phyloP scores from a whole-genome alignment of 1,140 invertebrate genomes.

The Belonocnema kinseyi region DNA sequence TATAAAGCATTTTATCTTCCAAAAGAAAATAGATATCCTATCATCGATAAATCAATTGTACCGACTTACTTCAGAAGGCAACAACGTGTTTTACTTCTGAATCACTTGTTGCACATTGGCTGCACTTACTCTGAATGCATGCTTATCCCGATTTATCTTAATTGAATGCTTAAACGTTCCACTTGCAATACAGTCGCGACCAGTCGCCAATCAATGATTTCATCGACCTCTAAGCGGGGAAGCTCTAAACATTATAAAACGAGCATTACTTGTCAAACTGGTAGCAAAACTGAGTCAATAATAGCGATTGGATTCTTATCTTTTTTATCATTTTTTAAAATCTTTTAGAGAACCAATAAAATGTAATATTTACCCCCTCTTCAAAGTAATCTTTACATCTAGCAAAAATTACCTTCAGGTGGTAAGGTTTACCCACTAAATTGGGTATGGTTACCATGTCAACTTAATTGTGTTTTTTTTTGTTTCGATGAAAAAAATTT shows the following conservation, averaged over 20 bases:
- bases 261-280: conserved; percentile 23
- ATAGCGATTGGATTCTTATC: no score
- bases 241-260: conserved; percentile 25
- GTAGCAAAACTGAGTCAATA: neutral
- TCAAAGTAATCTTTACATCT: no score
- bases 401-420: no score
- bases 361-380: no score
- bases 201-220: conserved; percentile 28
- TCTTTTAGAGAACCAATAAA: no score
- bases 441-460: no score
- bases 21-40: neutral
- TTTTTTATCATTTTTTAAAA: no score
- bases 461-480: no score
- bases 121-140: conserved; percentile 26
- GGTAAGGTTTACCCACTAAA: no score
- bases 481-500: no score
- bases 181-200: conserved; percentile 29
- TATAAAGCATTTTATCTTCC: neutral
- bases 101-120: conserved; percentile 31
- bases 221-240: conserved; percentile 9
- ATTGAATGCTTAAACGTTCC: conserved; percentile 31
- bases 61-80: neutral
- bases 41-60: conserved; percentile 23
- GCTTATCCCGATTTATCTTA: conserved; percentile 31
- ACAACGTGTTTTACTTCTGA: conserved; percentile 29